Evolutionary conservation across 2,888 invertebrate genomes (phyloP), one percentile per base, ranked within the genome.

Genomic region (Trissoscelio sp.): DNA sequence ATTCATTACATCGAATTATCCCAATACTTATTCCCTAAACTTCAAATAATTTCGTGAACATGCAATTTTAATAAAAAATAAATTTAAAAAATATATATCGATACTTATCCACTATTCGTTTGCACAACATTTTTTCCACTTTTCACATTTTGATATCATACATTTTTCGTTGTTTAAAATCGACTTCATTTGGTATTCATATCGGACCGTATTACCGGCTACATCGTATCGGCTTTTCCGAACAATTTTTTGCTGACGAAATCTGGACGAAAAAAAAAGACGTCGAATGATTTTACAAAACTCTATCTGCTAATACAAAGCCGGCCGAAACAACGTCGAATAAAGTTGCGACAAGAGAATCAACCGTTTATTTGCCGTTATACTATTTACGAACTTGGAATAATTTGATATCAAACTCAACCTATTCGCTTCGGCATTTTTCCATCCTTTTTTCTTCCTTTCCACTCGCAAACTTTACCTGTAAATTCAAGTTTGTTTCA

Each of bases 141-240:
- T 57, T 37, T 57, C 2, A 3, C 20, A 7, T 28, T n/a, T 18
- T n/a, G n/a, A 18, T 37, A 34, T 18, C 37, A 20, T 37, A 34
- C 34, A 57, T 37, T 57, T 37, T 20, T 20, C 57, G 34, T 34
- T 12, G 58, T 58, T 58, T 39, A 12, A 58, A 58, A 39, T 39
- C 39, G 6, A 37, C 37, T 37, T 57, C 57, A 37, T 37, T 57
- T 57, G 37, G 57, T 57, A 57, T 57, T 57, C 57, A 57, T 37
- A 57, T 57, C 57, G 24, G 37, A 1, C 48, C 28, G 31, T 11
- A 3, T 28, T 53, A 24, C 31, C 14, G 31, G 7, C 2, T 53
- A 31, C 16, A 31, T 16, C 16, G 16, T 16, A 53, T 53, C 28
- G 14, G 7, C 31, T 53, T 53, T 31, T 53, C 31, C 9, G 12